phyloP scores from a whole-genome alignment of 2,113 vertebrate genomes.

The Lanius collurio region DNA sequence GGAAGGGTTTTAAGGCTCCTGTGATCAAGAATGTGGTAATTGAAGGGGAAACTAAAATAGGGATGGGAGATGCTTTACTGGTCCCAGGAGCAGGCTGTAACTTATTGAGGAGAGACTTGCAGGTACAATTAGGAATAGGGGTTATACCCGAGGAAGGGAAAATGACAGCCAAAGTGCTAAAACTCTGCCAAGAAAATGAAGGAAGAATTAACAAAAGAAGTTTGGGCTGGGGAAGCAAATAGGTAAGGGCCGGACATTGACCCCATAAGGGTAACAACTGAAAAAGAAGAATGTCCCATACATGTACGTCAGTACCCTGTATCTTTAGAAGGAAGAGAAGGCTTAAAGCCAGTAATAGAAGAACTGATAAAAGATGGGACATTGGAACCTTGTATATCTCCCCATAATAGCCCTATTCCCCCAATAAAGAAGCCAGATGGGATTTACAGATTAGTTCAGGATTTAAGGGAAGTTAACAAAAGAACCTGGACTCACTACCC shows the following conservation, averaged over 20 bases:
- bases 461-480: not conserved
- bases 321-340: not conserved
- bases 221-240: not conserved
- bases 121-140: not conserved
- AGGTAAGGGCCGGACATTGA: not conserved
- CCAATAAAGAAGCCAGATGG: not conserved
- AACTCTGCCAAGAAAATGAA: not conserved
- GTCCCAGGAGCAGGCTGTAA: not conserved
- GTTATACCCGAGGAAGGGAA: not conserved
- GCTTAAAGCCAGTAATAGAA: not conserved
- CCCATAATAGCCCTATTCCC: not conserved
- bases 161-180: not conserved
- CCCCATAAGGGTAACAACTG: not conserved
- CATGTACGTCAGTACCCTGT: not conserved
- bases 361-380: not conserved
- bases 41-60: not conserved
- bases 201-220: not conserved
- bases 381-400: not conserved
- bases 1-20: too few species aligned
- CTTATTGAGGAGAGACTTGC: not conserved
- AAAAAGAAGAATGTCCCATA: not conserved
- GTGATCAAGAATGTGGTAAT: not conserved
- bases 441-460: not conserved
- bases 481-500: fast-evolving
- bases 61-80: not conserved